phyloP scores from a whole-genome alignment of 2,888 invertebrate species.

The Lagria hirta region DNA sequence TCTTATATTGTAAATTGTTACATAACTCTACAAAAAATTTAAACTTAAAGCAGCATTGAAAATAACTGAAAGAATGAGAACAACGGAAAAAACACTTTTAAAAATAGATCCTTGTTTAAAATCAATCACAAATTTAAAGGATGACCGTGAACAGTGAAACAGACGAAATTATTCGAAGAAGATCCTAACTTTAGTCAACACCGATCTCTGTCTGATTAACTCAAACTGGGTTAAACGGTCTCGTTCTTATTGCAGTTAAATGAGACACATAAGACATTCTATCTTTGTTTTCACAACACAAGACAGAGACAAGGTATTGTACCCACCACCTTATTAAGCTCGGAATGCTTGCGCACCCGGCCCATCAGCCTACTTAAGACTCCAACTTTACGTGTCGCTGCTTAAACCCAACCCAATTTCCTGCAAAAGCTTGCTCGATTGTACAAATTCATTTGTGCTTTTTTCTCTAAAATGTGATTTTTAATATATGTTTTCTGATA shows the following conservation, averaged over 20 bases:
- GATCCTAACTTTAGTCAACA: no score
- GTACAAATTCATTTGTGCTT: not conserved
- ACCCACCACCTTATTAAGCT: constrained; percentile 26
- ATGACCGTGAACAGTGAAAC: constrained; percentile 15
- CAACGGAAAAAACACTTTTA: no score
- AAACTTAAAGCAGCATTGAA: no score
- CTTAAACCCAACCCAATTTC: constrained; percentile 8
- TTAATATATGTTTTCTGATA: no score
- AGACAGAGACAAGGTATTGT: constrained; percentile 15
- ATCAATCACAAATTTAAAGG: constrained; percentile 11
- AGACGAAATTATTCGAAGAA: no score
- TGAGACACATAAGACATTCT: constrained; percentile 5
- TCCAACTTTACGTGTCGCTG: not conserved
- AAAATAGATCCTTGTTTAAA: constrained; percentile 19
- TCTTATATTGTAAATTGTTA: no score
- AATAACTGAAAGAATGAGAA: no score
- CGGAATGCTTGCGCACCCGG: constrained; percentile 25
- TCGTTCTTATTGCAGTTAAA: constrained; percentile 13
- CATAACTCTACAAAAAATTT: no score
- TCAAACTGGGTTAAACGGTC: constrained; percentile 13
- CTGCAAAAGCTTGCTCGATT: constrained; percentile 4
- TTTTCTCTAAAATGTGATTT: no score
- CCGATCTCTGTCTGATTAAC: constrained; percentile 8
- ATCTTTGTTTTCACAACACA: not conserved
- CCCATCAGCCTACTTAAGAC: constrained; percentile 16